Conservation (phyloP, 2,888 invertebrate genomes). For the Nesidiocoris tenuis region DNA sequence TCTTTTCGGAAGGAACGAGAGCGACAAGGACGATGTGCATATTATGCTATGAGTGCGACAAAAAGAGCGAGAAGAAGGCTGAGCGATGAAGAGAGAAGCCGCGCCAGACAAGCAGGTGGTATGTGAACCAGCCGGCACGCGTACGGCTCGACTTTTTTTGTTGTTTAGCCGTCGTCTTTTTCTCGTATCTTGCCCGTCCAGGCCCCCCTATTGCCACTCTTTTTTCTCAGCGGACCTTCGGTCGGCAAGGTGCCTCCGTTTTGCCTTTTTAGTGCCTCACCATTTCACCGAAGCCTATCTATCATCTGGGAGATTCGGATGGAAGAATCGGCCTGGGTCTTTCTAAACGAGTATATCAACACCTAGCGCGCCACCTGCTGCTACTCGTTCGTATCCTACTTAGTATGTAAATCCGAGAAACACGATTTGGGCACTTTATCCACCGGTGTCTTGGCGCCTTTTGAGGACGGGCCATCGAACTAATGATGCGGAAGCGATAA, state of each 20-base stretch:
- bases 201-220: not conserved
- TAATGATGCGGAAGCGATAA: too few relatives aligned
- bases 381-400: not conserved
- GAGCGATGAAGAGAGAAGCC: not conserved
- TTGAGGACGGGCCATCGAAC: too few relatives aligned
- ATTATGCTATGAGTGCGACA: not conserved
- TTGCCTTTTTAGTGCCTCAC: conserved; percentile 1
- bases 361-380: conserved; percentile 21
- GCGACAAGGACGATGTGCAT: too few relatives aligned
- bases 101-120: not conserved
- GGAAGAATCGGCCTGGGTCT: not conserved
- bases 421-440: too few relatives aligned
- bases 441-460: too few relatives aligned
- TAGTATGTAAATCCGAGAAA: not conserved
- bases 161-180: not conserved
- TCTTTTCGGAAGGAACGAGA: too few relatives aligned
- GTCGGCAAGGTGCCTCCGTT: not conserved
- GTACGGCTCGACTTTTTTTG: conserved; percentile 13
- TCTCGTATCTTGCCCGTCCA: not conserved
- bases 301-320: not conserved
- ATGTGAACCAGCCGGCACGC: conserved; percentile 30
- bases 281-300: not conserved
- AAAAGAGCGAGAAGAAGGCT: too few relatives aligned
- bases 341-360: conserved; percentile 16
- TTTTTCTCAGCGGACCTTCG: not conserved